phyloP scores from a whole-genome alignment of 2,797 vertebrate species.

The Toxotes lorentzi region DNA sequence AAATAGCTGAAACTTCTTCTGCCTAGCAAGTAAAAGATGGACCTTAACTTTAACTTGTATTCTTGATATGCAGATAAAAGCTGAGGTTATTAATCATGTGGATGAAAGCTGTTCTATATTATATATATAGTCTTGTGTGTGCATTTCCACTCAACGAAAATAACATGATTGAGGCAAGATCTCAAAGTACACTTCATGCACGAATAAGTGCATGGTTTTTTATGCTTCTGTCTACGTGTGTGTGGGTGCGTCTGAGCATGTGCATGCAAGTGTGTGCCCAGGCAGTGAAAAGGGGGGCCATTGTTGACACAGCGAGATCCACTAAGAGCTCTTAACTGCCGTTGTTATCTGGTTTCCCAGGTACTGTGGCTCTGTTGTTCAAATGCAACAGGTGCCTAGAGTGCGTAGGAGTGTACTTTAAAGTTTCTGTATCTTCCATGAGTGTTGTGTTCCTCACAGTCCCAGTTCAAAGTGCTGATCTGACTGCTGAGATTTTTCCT shows the following conservation, averaged over 20 bases:
- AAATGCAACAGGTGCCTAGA: slow-evolving; percentile 67
- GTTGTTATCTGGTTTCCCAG: slow-evolving; percentile 81
- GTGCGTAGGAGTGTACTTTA: too few species aligned
- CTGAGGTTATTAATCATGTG: not conserved
- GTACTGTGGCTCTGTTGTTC: slow-evolving; percentile 76
- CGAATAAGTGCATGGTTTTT: not conserved
- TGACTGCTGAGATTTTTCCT: slow-evolving; percentile 5
- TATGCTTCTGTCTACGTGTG: not conserved
- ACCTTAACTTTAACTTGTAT: not conserved
- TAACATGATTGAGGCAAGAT: not conserved
- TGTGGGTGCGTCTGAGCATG: slow-evolving; percentile 37
- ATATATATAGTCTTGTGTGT: too few species aligned
- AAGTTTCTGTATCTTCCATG: not conserved
- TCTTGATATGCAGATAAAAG: not conserved
- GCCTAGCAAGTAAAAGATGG: not conserved
- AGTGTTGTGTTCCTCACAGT: not conserved
- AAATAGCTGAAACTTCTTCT: not conserved
- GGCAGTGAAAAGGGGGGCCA: slow-evolving; percentile 33
- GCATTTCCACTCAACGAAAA: not conserved
- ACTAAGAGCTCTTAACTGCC: slow-evolving; percentile 65
- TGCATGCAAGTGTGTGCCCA: slow-evolving; percentile 52
- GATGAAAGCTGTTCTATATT: slow-evolving; percentile 1
- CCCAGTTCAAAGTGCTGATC: slow-evolving; percentile 5
- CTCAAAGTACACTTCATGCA: not conserved
- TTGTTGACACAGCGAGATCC: slow-evolving; percentile 76